These are phyloP conservation scores for Rhimphoctona megacephalus DNA, from an alignment of 2,888 invertebrate genomes.

Conservation along the genomic window DNA sequence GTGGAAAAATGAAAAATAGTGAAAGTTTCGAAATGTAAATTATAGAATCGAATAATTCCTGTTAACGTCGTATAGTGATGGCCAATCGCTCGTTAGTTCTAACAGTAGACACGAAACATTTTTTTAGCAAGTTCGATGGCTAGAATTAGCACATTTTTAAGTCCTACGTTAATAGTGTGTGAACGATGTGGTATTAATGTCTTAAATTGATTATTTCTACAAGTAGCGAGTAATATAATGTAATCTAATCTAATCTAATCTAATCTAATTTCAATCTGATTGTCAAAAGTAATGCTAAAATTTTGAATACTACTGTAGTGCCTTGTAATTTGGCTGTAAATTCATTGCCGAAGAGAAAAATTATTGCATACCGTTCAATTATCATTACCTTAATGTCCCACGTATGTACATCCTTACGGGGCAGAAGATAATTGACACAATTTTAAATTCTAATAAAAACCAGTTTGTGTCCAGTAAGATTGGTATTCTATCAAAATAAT, in stretches of 20 bases:
- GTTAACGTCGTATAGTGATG: background rate
- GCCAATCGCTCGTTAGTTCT: background rate
- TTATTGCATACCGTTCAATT: background rate
- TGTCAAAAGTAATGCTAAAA: background rate
- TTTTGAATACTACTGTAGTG: background rate
- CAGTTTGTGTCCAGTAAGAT: background rate
- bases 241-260: constrained; percentile 13
- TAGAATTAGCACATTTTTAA: background rate
- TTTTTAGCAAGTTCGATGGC: background rate
- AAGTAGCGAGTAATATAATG: constrained; percentile 1
- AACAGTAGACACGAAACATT: background rate
- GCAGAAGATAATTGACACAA: background rate
- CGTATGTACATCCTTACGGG: background rate
- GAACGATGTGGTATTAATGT: background rate
- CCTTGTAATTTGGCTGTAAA: background rate
- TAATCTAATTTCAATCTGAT: background rate
- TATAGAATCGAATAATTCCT: background rate
- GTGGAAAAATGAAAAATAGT: background rate
- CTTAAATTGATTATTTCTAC: background rate
- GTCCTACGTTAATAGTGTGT: background rate
- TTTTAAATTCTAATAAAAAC: background rate
- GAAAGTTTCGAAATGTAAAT: background rate
- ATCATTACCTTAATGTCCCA: background rate
- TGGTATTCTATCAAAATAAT: background rate
- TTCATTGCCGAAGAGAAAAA: background rate